Conservation (phyloP, 1,140 invertebrate species). For the Neelides sp. region DNA sequence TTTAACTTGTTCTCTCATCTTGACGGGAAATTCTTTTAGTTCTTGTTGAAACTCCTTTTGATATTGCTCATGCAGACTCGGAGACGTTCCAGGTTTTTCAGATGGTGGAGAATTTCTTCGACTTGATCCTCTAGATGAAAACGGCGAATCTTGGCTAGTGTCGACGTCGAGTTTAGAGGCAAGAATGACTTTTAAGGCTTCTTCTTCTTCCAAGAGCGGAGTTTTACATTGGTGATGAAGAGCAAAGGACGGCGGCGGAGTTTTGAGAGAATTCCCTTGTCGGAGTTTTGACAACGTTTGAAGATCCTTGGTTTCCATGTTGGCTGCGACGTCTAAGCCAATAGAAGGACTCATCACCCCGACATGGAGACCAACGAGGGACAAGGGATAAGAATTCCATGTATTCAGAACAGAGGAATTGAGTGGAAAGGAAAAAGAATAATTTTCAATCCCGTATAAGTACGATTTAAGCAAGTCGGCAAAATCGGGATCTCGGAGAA, state of each 20-base stretch:
- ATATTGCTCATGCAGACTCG: no score
- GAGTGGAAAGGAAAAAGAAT: constrained; percentile 63
- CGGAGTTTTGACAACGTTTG: constrained; percentile 33
- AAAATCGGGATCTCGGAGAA: constrained; percentile 62
- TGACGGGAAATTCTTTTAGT: no score
- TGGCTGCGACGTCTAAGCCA: constrained; percentile 53
- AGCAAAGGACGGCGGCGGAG: constrained; percentile 8
- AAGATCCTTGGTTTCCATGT: constrained; percentile 36
- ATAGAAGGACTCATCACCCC: constrained; percentile 47
- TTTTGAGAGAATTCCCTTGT: constrained; percentile 32
- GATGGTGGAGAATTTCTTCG: constrained; percentile 6
- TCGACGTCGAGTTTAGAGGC: constrained; percentile 2
- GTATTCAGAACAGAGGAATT: constrained; percentile 80
- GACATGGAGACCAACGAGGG: constrained; percentile 70
- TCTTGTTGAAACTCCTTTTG: no score
- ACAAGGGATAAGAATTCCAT: constrained; percentile 71
- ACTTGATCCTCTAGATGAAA: constrained; percentile 2
- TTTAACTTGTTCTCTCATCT: no score
- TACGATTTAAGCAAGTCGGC: constrained; percentile 61
- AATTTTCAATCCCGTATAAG: constrained; percentile 61
- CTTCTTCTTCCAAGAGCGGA: constrained; percentile 34
- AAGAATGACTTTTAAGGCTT: constrained; percentile 32
- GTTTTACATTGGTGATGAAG: constrained; percentile 1
- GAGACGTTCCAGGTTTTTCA: no score
- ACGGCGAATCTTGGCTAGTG: background rate